Evolutionary conservation across 2,113 vertebrate genomes (phyloP), one percentile per base, ranked within the genome.

Genomic region (Aptenodytes forsteri): DNA sequence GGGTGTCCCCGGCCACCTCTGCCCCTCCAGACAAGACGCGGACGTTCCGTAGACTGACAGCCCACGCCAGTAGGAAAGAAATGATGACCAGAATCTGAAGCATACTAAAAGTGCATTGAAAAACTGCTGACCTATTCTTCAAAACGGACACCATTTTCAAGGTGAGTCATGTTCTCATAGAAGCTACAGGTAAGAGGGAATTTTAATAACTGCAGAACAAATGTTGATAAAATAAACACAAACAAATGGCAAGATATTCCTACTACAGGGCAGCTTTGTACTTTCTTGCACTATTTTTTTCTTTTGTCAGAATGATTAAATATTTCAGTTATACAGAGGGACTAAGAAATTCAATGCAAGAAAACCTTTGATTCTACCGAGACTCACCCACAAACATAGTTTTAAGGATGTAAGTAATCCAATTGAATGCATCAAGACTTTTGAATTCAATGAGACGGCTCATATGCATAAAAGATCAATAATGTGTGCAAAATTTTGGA

Each of bases 1-100:
- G 6, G 36, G 27, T 64, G 16, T n/a, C 32, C 64, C 0, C 0
- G 30, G 46, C 49, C 40, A 86, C 34, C 36, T 73, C 75, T 88
- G 75, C 17, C 12, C 23, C 38, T 90, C 50, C 16, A 81, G 79
- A 47, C 25, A 78, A 73, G 34, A 65, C 1, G 6, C 0, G 5
- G 19, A 55, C 2, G 1, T 65, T 38, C 58, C 0, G 1, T 1
- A 82, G 44, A 65, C 23, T 36, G 61, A 67, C 16, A 70, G 32
- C 29, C 16, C 40, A 52, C 0, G 0, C 25, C 42, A 49, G 20
- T 1, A 77, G 55, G 72, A 75, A 78, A 71, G 59, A 83, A 90
- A 81, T 5, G 3, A 90, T 58, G 50, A 70, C 8, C 22, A 70
- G 38, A 73, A 83, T 40, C 8, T 47, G 44, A 55, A 87, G 21